These are phyloP conservation scores for Drosophila algonquin DNA, from an alignment of 2,888 invertebrate species.

Conservation along the genomic window DNA sequence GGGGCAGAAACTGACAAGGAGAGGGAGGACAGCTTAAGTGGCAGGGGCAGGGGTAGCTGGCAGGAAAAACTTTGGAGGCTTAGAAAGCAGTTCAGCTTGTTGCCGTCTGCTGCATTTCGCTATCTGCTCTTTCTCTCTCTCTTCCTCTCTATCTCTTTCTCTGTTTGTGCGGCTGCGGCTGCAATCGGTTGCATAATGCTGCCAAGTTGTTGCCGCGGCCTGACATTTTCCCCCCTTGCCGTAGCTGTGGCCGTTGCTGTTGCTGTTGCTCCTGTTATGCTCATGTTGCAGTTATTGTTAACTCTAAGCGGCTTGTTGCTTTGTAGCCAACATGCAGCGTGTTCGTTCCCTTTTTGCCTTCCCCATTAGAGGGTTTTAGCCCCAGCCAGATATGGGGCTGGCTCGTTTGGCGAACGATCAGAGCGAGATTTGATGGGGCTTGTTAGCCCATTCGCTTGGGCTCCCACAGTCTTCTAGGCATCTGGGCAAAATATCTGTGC, in stretches of 20 bases:
- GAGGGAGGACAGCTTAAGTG: not conserved
- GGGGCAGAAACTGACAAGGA: not conserved
- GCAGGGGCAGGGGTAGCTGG: constrained; percentile 20
- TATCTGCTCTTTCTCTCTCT: constrained; percentile 17
- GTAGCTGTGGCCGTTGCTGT: constrained; percentile 14
- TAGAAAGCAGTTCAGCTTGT: constrained; percentile 61
- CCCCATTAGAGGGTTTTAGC: constrained; percentile 33
- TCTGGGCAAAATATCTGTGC: constrained; percentile 29
- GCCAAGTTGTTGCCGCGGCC: constrained; percentile 63
- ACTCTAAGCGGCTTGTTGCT: constrained; percentile 53
- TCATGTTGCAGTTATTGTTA: constrained; percentile 77
- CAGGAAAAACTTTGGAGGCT: constrained; percentile 44
- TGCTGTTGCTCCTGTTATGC: constrained; percentile 49
- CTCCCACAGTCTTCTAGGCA: not conserved
- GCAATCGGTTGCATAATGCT: constrained; percentile 72
- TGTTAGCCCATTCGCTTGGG: not conserved
- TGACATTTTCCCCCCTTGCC: constrained; percentile 57
- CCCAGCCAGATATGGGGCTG: constrained; percentile 17
- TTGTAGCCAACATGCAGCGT: constrained; percentile 53
- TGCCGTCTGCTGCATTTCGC: constrained; percentile 41
- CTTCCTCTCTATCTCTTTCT: constrained; percentile 18
- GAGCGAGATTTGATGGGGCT: not conserved
- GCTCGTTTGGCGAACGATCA: not conserved
- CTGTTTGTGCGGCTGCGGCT: constrained; percentile 51
- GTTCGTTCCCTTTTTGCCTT: constrained; percentile 58